Conservation (phyloP, 2,797 vertebrate species). For the Ibycter americanus region DNA sequence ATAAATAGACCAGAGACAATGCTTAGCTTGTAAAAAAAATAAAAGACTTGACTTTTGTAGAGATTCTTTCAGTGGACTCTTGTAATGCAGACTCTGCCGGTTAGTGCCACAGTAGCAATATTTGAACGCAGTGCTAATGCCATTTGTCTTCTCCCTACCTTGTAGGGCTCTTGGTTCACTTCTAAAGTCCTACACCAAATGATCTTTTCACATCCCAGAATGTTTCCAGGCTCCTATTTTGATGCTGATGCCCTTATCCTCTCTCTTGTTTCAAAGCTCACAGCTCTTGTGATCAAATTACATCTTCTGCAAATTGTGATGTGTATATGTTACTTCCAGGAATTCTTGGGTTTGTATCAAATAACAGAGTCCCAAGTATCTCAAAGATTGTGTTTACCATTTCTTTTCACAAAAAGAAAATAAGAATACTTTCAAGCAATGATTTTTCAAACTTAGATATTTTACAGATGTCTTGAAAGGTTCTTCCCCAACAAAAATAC, state of each 20-base stretch:
- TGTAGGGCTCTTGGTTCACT: neutral
- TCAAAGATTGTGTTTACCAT: neutral
- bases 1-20: neutral
- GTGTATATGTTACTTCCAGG: neutral
- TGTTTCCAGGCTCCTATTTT: neutral
- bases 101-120: neutral
- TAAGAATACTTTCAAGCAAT: neutral
- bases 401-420: neutral
- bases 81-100: neutral
- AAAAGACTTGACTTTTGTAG: neutral
- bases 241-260: neutral
- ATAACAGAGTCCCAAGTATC: neutral
- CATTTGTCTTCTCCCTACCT: neutral
- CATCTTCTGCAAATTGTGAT: neutral
- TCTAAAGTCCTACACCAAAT: neutral
- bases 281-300: neutral
- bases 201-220: neutral
- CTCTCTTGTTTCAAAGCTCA: neutral
- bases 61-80: neutral
- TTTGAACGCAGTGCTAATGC: neutral
- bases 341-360: neutral
- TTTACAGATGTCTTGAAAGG: neutral
- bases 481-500: neutral
- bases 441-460: neutral
- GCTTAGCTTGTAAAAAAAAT: neutral